These are phyloP conservation scores for Megaustenia siamemsis DNA, from an alignment of 2,888 invertebrate species.

Conservation along the genomic window DNA sequence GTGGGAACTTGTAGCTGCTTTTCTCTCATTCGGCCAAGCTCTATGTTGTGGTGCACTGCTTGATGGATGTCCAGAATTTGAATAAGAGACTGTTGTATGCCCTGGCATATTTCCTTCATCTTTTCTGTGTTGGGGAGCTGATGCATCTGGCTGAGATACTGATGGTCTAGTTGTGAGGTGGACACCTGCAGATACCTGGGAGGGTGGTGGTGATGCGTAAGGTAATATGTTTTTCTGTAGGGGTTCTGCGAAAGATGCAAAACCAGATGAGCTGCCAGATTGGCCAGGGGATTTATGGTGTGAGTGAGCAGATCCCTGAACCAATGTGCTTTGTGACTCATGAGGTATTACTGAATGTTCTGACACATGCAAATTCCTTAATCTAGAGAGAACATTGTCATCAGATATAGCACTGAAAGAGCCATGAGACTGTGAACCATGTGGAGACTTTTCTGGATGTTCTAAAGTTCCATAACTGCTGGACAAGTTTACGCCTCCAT, in stretches of 20 bases:
- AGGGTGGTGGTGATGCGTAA: not conserved
- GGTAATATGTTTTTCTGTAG: not conserved
- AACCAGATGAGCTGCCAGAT: slow-evolving; percentile 39
- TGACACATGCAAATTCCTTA: not conserved
- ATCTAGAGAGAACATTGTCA: not conserved
- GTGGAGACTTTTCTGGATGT: not conserved
- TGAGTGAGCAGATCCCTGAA: not conserved
- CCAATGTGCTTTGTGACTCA: no score
- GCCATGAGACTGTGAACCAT: no score
- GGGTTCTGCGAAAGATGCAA: slow-evolving; percentile 31
- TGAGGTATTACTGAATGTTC: not conserved
- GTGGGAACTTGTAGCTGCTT: no score
- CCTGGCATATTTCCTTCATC: slow-evolving; percentile 9
- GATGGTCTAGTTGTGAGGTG: not conserved
- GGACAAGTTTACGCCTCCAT: slow-evolving; percentile 2
- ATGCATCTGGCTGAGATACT: not conserved
- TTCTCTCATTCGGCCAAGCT: not conserved
- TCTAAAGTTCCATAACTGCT: no score
- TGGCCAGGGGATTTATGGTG: not conserved
- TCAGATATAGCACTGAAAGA: not conserved
- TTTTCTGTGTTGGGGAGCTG: slow-evolving; percentile 1
- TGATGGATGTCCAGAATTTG: not conserved
- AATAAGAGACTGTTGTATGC: not conserved
- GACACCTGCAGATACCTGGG: not conserved
- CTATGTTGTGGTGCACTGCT: not conserved